Conservation (phyloP, 2,113 vertebrate species). For the Myocastor coypus region DNA sequence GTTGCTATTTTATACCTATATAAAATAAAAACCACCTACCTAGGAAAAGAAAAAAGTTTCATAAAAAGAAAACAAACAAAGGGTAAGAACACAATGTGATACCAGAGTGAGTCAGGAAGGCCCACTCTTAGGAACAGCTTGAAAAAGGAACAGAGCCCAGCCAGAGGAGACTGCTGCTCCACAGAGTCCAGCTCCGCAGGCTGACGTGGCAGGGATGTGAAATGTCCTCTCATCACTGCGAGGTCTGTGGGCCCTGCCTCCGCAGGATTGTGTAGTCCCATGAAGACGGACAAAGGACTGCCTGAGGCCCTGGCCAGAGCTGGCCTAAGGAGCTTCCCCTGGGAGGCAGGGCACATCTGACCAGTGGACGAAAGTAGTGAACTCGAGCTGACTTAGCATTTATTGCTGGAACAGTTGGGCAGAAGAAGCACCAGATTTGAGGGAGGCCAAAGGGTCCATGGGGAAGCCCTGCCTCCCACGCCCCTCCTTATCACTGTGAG, state of each 20-base stretch:
- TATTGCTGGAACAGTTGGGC: background rate
- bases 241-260: background rate
- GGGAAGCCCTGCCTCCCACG: background rate
- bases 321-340: constrained; percentile 24
- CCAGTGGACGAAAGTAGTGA: background rate
- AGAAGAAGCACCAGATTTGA: constrained; percentile 27
- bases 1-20: background rate
- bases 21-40: constrained; percentile 15
- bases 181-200: background rate
- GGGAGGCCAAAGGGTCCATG: background rate
- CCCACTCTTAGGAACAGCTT: background rate
- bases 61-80: background rate
- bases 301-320: background rate
- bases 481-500: background rate
- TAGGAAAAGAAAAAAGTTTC: background rate
- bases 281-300: background rate
- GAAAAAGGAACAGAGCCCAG: background rate
- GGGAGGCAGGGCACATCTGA: background rate
- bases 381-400: background rate
- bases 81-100: background rate
- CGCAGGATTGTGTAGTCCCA: background rate
- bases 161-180: background rate
- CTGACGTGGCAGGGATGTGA: background rate
- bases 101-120: background rate
- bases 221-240: background rate